Base-by-base conservation (phyloP, 1,140 invertebrate genomes). In the Sarcophaga peregrina region DNA sequence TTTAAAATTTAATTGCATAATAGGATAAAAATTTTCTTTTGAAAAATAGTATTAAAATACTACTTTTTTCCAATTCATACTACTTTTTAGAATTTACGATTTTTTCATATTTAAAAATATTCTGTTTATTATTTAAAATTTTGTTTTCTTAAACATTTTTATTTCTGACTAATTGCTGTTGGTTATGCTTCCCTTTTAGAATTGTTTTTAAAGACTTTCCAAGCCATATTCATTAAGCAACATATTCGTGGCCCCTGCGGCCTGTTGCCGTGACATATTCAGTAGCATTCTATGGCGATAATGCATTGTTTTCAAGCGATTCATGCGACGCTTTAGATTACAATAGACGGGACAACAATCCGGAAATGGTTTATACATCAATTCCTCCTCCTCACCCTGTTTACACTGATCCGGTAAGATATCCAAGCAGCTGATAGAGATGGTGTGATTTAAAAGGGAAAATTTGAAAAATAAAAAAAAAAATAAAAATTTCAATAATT, bases 281-380 rank as follows among this genome's bases (percentile, higher is more conserved):
- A 88, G 86, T 15, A 90, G 83, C 58, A 88, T 83, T 81, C 88
- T 87, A 85, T 90, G 88, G 0, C 88, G 87, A 58, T 86, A 85
- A 68, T 89, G 88, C 88, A 90, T 90, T 62, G 85, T 87, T 75
- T 87, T 85, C 68, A 90, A 83, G 62, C 88, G 88, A 82, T 90
- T 85, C 88, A 90, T 89, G 78, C 88, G 88, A 0, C 87, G 86
- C 86, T 90, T 90, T 58, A 90, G 80, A 82, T 90, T 90, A 84
- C 88, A 90, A 62, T 90, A 90, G 72, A 90, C 88, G 48, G 88
- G 88, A 72, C 88, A 90, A 80, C 88, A 90, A 82, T 90, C 88
- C 47, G 88, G 88, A 58, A 87, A 90, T 6, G 88, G 88, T 82
- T 89, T 89, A 83, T 90, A 90, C 88, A 89, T 90, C 47, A 90